Percentiles rank a stretch among this genome's conserved stretches.
Conservation (phyloP, 2,888 invertebrate genomes). For the Orchesella flavescens region DNA sequence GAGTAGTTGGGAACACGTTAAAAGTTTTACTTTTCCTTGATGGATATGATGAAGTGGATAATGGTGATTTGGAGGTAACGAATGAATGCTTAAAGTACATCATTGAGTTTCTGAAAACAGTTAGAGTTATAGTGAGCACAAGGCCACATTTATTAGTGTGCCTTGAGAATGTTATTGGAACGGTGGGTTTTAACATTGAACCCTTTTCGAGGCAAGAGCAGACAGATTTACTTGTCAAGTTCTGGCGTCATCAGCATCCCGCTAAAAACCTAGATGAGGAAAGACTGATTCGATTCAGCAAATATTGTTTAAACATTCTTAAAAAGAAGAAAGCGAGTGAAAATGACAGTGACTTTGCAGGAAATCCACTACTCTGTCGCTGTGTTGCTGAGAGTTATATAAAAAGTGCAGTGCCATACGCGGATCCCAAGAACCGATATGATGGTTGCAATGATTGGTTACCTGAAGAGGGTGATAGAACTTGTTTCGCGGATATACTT, state of each 20-base stretch:
- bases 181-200: neutral
- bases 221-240: neutral
- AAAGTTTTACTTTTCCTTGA: constrained; percentile 18
- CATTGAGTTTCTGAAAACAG: neutral
- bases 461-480: neutral
- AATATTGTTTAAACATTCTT: neutral
- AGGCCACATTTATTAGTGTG: neutral
- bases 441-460: no score
- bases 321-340: neutral
- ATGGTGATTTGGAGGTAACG: neutral
- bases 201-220: neutral
- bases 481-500: no score
- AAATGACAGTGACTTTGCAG: neutral
- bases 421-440: neutral
- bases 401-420: neutral
- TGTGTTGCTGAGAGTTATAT: neutral
- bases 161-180: neutral
- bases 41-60: constrained; percentile 3
- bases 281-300: neutral
- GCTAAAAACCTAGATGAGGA: neutral
- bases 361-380: neutral
- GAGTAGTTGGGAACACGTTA: neutral
- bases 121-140: constrained; percentile 6
- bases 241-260: constrained; percentile 77
- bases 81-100: neutral